phyloP scores from a whole-genome alignment of 2,888 invertebrate species.

The Philhelius pedissequus region DNA sequence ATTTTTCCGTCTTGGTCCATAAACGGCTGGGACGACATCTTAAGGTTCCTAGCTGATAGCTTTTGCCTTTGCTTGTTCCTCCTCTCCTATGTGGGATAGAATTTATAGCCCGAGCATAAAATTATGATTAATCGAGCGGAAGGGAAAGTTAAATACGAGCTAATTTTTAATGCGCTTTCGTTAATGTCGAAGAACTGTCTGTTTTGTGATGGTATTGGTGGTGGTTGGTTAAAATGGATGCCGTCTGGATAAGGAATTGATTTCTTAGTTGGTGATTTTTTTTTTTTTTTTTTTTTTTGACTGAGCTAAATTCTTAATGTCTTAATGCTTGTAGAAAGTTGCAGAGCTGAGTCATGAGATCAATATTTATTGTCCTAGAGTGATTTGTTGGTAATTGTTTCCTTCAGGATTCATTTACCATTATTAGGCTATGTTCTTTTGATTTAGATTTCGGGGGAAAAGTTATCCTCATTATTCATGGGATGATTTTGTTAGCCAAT shows the following conservation, averaged over 20 bases:
- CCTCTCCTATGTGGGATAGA: slow-evolving; percentile 31
- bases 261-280: too few species aligned
- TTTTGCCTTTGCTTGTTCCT: too few species aligned
- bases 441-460: slow-evolving; percentile 40
- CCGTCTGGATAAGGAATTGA: slow-evolving; percentile 9
- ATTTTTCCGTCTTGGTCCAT: slow-evolving; percentile 27
- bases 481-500: slow-evolving; percentile 18
- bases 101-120: slow-evolving; percentile 65
- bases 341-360: slow-evolving; percentile 55
- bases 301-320: not conserved
- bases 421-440: slow-evolving; percentile 35
- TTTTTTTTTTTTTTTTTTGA: not conserved
- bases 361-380: slow-evolving; percentile 57
- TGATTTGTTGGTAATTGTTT: slow-evolving; percentile 67
- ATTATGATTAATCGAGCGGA: slow-evolving; percentile 69
- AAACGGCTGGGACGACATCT: slow-evolving; percentile 16
- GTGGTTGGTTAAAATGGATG: not conserved
- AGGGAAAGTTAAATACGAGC: slow-evolving; percentile 66
- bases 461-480: slow-evolving; percentile 48
- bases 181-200: slow-evolving; percentile 50
- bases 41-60: slow-evolving; percentile 30
- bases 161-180: slow-evolving; percentile 67
- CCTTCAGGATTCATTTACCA: slow-evolving; percentile 36
- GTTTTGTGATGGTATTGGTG: not conserved
- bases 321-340: slow-evolving; percentile 4